These are phyloP conservation scores for Sthenelais limicola DNA, from an alignment of 2,888 invertebrate genomes.

Conservation along the genomic window DNA sequence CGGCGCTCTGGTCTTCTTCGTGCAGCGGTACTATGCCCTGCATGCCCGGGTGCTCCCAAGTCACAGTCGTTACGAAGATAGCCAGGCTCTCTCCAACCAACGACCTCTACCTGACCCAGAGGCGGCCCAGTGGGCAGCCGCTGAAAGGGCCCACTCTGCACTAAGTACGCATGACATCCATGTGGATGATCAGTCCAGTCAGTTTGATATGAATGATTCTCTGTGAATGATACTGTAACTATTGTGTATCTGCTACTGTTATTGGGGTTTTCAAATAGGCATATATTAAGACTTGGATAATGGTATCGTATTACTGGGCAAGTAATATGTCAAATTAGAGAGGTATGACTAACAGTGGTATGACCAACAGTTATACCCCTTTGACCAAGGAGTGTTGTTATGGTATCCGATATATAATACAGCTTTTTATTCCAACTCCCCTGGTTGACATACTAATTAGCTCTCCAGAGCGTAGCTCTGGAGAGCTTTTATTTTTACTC, in stretches of 20 bases:
- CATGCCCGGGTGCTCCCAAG: constrained; percentile 29
- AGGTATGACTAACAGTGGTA: too few species aligned
- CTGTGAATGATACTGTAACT: neutral
- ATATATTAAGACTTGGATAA: too few species aligned
- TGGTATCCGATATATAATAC: too few species aligned
- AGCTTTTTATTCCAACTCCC: too few species aligned
- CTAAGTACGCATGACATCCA: constrained; percentile 21
- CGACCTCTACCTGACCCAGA: neutral
- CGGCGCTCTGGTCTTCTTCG: constrained; percentile 31
- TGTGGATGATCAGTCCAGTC: constrained; percentile 8
- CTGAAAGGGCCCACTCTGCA: constrained; percentile 12
- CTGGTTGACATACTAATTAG: too few species aligned
- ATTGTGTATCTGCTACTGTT: neutral
- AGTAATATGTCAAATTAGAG: too few species aligned
- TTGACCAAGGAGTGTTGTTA: too few species aligned
- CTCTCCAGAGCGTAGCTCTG: too few species aligned
- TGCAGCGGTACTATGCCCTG: constrained; percentile 39
- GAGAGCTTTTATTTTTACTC: too few species aligned
- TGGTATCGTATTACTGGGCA: too few species aligned
- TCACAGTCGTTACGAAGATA: constrained; percentile 8
- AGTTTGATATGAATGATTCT: constrained; percentile 14
- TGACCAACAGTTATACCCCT: too few species aligned
- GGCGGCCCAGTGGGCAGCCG: neutral
- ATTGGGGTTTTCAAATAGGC: too few species aligned
- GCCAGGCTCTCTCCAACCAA: neutral